A percentile compares a stretch with the other conserved stretches of the same genome.
Evolutionary conservation across 2,797 vertebrate species (phyloP).

Genomic region (Sciaenops ocellatus): DNA sequence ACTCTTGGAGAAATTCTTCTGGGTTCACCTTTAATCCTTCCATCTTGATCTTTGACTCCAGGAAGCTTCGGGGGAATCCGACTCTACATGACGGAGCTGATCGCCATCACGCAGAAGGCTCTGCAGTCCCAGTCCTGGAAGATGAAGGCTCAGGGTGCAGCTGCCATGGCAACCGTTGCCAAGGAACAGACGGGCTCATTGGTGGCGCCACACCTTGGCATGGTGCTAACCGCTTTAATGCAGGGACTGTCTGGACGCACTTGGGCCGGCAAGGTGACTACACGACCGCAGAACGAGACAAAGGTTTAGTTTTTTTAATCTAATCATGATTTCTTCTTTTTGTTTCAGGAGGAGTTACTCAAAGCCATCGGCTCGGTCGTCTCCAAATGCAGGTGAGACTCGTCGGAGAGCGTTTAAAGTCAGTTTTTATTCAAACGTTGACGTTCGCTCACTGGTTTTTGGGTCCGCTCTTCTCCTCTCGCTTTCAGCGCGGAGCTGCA

Average conservation of each 20-base stretch:
- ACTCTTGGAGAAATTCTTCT: too few species aligned
- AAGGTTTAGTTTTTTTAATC: neutral
- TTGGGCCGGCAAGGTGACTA: conserved; percentile 94
- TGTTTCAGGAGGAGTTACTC: conserved; percentile 92
- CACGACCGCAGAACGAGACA: too few species aligned
- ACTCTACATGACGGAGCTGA: conserved; percentile 96
- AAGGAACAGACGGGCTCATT: conserved; percentile 94
- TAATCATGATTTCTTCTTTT: neutral
- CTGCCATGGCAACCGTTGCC: conserved; percentile 96
- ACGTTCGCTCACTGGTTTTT: neutral
- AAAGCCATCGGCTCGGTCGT: conserved; percentile 95
- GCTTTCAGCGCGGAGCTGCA: conserved; percentile 88
- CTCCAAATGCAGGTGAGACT: conserved; percentile 90
- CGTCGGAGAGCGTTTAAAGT: neutral
- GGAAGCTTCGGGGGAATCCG: conserved; percentile 97
- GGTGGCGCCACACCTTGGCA: conserved; percentile 93
- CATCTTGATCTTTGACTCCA: conserved; percentile 55
- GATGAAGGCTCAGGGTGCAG: conserved; percentile 98
- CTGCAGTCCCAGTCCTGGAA: conserved; percentile 98
- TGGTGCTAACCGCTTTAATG: conserved; percentile 91
- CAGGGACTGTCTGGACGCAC: conserved; percentile 95
- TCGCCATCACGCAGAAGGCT: conserved; percentile 94
- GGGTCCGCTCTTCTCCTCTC: conserved; percentile 8
- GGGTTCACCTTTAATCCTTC: too few species aligned
- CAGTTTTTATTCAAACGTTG: neutral